These are phyloP conservation scores for Agrotis clavis DNA, from an alignment of 2,888 invertebrate genomes.

Conservation along the genomic window DNA sequence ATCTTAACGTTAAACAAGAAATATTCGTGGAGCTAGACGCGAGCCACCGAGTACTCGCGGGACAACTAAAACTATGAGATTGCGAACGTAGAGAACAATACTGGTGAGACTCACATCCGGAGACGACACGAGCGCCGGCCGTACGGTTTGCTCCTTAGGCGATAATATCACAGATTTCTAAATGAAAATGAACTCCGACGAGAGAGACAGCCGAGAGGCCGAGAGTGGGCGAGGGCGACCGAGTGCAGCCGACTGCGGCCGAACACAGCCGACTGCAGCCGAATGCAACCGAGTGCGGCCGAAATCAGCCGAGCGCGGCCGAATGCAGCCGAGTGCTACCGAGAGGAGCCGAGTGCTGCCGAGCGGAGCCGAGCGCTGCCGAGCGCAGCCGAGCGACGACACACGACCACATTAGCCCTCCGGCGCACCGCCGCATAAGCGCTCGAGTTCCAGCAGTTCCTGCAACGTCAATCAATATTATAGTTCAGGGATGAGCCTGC, in stretches of 20 bases:
- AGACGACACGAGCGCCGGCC: slow-evolving; percentile 61
- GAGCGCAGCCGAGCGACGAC: slow-evolving; percentile 25
- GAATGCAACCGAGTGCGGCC: slow-evolving; percentile 10
- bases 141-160: slow-evolving; percentile 82
- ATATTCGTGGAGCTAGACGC: slow-evolving; percentile 53
- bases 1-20: slow-evolving; percentile 52
- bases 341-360: slow-evolving; percentile 8
- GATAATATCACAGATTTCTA: slow-evolving; percentile 90
- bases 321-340: slow-evolving; percentile 7
- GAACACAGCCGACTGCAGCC: not conserved
- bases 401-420: slow-evolving; percentile 74
- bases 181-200: slow-evolving; percentile 75
- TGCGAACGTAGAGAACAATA: slow-evolving; percentile 68
- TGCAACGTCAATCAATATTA: slow-evolving; percentile 60
- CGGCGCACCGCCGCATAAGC: slow-evolving; percentile 82
- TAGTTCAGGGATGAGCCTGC: too few relatives aligned
- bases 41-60: slow-evolving; percentile 38
- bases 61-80: slow-evolving; percentile 78
- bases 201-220: slow-evolving; percentile 39
- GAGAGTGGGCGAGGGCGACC: slow-evolving; percentile 40
- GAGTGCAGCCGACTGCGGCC: slow-evolving; percentile 18
- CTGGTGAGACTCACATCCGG: slow-evolving; percentile 60
- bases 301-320: slow-evolving; percentile 20
- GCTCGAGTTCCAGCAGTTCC: slow-evolving; percentile 85
- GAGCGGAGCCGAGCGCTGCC: slow-evolving; percentile 3